Evolutionary conservation across 2,113 vertebrate genomes (phyloP).

Genomic region (Ceuthmochares aereus): DNA sequence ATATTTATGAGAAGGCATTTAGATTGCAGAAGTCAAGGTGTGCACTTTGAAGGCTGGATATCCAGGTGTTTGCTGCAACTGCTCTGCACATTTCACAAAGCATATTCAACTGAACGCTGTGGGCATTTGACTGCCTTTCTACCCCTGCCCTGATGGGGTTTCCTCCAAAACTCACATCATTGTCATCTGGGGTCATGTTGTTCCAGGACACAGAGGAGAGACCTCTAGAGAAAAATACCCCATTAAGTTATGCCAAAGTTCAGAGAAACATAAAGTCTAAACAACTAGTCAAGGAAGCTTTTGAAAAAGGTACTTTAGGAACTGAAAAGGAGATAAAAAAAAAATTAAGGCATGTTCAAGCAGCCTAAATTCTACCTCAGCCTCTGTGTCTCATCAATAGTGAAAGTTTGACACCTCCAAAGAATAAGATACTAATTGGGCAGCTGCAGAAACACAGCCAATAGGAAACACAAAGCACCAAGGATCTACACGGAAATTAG

Average conservation of each 20-base stretch:
- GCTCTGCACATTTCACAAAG: background rate
- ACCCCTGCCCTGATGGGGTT: background rate
- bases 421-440: background rate
- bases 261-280: background rate
- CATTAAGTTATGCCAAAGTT: background rate
- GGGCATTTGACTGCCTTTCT: background rate
- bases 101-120: background rate
- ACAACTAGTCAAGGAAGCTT: background rate
- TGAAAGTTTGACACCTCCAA: background rate
- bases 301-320: background rate
- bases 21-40: background rate
- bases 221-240: background rate
- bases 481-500: background rate
- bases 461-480: background rate
- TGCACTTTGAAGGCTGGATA: background rate
- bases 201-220: background rate
- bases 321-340: background rate
- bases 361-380: background rate
- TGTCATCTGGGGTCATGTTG: background rate
- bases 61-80: background rate
- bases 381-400: background rate
- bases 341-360: background rate
- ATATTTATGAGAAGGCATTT: background rate
- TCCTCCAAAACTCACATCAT: background rate
- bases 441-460: constrained; percentile 19